phyloP scores from a whole-genome alignment of 2,113 vertebrate genomes.

The Halichoeres trimaculatus region DNA sequence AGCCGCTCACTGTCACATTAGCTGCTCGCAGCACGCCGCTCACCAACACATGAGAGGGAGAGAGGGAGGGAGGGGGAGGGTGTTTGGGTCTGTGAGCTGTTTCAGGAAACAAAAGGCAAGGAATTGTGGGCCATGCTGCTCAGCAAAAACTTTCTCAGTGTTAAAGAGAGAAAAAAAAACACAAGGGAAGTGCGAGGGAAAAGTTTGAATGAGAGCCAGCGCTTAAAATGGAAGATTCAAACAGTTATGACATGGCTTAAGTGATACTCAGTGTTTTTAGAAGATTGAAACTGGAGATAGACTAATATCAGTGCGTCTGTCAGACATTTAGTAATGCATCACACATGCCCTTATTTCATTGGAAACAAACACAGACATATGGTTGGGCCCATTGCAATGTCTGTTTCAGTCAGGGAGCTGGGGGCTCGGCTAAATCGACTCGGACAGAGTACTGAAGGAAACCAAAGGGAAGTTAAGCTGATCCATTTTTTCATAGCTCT shows the following conservation, averaged over 20 bases:
- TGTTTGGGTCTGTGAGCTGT: conserved; percentile 49
- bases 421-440: conserved; percentile 56
- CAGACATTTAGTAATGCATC: conserved; percentile 59
- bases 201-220: conserved; percentile 41
- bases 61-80: conserved; percentile 27
- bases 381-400: conserved; percentile 52
- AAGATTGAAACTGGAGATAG: conserved; percentile 52
- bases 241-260: conserved; percentile 26
- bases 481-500: conserved; percentile 78
- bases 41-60: conserved; percentile 53
- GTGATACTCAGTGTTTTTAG: conserved; percentile 34
- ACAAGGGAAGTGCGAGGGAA: conserved; percentile 25
- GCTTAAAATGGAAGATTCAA: conserved; percentile 33
- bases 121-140: conserved; percentile 53
- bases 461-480: conserved; percentile 73
- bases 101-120: conserved; percentile 70
- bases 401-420: conserved; percentile 56
- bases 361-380: conserved; percentile 74
- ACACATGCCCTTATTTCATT: conserved; percentile 71
- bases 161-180: conserved; percentile 21
- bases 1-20: conserved; percentile 72
- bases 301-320: conserved; percentile 39
- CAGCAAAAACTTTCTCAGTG: conserved; percentile 62
- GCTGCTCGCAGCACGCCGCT: conserved; percentile 53
- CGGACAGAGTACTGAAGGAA: conserved; percentile 73